Base-by-base conservation (phyloP, 92 coral and sea anemone species). In the Actinostola sp. region DNA sequence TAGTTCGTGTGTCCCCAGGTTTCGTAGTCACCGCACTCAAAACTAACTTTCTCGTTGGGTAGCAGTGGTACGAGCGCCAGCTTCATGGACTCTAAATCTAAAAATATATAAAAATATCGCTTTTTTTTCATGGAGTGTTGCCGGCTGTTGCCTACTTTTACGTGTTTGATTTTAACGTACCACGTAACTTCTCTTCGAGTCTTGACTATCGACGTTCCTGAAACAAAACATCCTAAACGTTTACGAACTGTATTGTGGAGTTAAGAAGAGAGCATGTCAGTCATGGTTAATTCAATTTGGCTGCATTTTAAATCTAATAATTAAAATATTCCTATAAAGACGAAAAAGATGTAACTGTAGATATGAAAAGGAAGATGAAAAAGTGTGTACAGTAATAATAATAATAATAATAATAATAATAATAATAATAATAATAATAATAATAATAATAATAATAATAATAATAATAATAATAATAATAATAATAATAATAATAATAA, bases 1-100 rank as follows among this genome's bases (percentile, higher is more conserved):
- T 89, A 89, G 43, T 59, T 82, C 10, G 89, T 60, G 43, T 79
- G 71, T 20, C 85, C 82, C 90, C 85, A 81, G 1, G 78, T 72
- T 33, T 73, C 84, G 20, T 50, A 62, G 50, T 60, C 77, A 0
- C 89, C 89, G 32, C 89, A 84, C 21, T 84, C 71, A 20, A 75
- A 79, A 20, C 51, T 59, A 16, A 84, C 43, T 23, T 19, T 56
- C 63, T 36, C 45, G 12, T 49, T 23, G 35, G 84, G 65, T 35
- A n/a, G 19, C 58, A 84, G 73, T 21, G 82, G 80, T 43, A 78
- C 80, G 29, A 84, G 68, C 53, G 71, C 82, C 34, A 84, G 41
- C 32, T 64, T 78, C 24, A 54, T 67, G 11, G 65, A 61, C 55
- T 84, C 70, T 19, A 84, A 43, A 29, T 78, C 89, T 84, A 30